Base-by-base conservation (phyloP, 1,140 invertebrate genomes). In the Branchinecta lindahli region DNA sequence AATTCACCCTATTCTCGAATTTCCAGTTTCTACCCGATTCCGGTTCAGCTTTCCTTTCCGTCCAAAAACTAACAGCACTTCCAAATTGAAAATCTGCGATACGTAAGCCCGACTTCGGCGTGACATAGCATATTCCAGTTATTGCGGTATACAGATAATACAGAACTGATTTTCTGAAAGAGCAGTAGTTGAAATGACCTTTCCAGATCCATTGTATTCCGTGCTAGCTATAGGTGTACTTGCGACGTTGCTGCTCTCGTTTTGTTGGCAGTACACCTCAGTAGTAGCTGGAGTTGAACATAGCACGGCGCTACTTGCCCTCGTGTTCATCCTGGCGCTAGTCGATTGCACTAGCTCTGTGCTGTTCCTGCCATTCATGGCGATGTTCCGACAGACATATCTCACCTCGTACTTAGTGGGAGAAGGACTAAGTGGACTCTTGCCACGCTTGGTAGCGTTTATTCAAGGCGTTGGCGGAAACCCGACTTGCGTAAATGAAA, bases 281-380 rank as follows among this genome's bases (percentile, higher is more conserved):
- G 47, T 74, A 8, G 72, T 93, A 18, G 82, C 80, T 4, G 85
- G 82, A 0, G 70, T 74, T 0, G 77, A 84, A 10, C 87, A 86
- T 72, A 94, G 91, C 12, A 80, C 88, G 0, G 83, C 86, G 0
- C 82, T 96, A 2, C 82, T 95, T 2, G 75, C 83, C 15, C 75
- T 96, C 0, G 87, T 89, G 66, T 92, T 94, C 75, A 84, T 87
- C 70, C 83, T 91, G 46, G 87, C 92, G 0, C 77, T 93, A 0
- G 91, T 95, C 15, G 92, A 93, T 70, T 94, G 92, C 77, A 95
- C 92, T 0, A 94, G 92, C 73, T 94, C 93, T 0, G 92, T 96
- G 33, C 80, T 85, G 0, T 97, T 94, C 76, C 86, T 94, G 75
- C 93, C 93, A 0, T 96, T 90, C 77, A 89, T 96, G 86, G 84